A percentile compares a stretch with the other conserved stretches of the same genome.
These are phyloP conservation scores for Montipora sp. DNA, from an alignment of 64 coral and sea anemone genomes.

Conservation along the genomic window DNA sequence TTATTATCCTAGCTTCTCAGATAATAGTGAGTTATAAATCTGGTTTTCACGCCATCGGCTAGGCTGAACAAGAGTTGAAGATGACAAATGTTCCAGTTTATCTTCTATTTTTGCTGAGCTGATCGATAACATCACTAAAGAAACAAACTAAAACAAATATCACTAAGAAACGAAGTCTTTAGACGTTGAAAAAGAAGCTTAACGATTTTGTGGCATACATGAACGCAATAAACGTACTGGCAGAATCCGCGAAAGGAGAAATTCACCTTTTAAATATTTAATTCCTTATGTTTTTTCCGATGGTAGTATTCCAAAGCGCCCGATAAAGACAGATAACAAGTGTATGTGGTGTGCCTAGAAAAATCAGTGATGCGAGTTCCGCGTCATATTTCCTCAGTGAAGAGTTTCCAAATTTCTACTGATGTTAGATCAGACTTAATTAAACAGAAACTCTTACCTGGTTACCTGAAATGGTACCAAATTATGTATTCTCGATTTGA, in stretches of 20 bases:
- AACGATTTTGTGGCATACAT: too few species aligned
- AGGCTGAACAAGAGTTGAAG: not conserved
- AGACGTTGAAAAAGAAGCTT: too few species aligned
- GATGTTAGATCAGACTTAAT: too few species aligned
- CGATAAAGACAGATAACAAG: not conserved
- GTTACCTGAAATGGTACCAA: too few species aligned
- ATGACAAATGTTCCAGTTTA: not conserved
- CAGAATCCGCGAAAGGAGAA: not conserved
- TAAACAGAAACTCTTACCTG: too few species aligned
- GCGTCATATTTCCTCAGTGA: too few species aligned
- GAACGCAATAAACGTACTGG: too few species aligned
- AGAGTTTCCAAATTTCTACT: too few species aligned
- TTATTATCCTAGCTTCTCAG: not conserved
- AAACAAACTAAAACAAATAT: not conserved
- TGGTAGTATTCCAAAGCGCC: not conserved
- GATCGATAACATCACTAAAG: too few species aligned
- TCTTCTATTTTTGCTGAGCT: not conserved
- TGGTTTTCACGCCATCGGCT: not conserved
- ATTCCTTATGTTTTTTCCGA: not conserved
- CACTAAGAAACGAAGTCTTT: not conserved
- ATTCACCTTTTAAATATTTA: constrained; percentile 17
- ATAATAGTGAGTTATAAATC: not conserved
- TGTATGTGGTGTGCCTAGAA: too few species aligned
- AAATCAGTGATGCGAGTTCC: too few species aligned
- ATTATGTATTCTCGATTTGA: too few species aligned